A percentile compares a stretch with the other conserved stretches of the same genome.
These are phyloP conservation scores for Dryobotodes eremita DNA, from an alignment of 2,888 invertebrate genomes.

Conservation along the genomic window DNA sequence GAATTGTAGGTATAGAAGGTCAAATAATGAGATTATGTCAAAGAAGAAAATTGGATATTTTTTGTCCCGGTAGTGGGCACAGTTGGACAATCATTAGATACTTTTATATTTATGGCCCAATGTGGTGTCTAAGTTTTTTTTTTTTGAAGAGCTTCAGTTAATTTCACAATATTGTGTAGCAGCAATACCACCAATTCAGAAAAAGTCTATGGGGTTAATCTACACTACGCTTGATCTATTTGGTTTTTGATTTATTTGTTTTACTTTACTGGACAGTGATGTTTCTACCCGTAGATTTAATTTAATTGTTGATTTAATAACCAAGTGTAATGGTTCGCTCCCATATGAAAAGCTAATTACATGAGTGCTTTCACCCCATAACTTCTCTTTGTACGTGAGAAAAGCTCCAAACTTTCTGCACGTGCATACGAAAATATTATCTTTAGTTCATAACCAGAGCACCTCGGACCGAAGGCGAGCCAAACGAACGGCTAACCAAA, in stretches of 20 bases:
- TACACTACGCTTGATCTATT: neutral
- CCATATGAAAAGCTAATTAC: neutral
- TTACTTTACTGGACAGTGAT: neutral
- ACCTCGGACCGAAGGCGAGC: constrained; percentile 1
- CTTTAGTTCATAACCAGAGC: constrained; percentile 19
- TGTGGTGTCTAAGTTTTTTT: neutral
- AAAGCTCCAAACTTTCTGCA: constrained; percentile 18
- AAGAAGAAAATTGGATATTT: too few relatives aligned
- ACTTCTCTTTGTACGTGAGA: neutral
- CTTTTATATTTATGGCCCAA: neutral
- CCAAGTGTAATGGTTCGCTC: too few relatives aligned
- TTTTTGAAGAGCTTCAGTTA: neutral
- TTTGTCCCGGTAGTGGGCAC: neutral
- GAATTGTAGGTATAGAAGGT: too few relatives aligned
- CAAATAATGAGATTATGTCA: too few relatives aligned
- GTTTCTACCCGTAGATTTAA: neutral
- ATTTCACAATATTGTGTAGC: neutral
- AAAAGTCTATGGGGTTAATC: neutral
- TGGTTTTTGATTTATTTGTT: neutral
- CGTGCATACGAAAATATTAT: constrained; percentile 33
- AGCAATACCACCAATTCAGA: neutral
- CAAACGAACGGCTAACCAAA: constrained; percentile 15
- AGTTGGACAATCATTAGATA: neutral
- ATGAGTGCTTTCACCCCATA: constrained; percentile 7
- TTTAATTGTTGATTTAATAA: neutral